Evolutionary conservation across 2,888 invertebrate genomes (phyloP).

Genomic region (Actias luna): DNA sequence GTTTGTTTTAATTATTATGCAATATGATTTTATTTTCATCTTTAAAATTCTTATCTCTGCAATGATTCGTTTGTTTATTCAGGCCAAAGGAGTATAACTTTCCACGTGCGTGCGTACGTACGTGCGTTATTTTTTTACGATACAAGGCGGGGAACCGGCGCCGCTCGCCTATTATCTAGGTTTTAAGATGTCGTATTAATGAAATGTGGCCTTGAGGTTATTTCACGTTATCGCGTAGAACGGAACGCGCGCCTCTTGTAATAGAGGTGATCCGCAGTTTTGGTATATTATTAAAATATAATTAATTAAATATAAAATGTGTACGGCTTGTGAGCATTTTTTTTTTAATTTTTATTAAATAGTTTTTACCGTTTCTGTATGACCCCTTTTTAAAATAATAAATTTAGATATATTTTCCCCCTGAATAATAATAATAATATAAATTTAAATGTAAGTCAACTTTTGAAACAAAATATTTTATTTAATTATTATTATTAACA

Average conservation of each 20-base stretch:
- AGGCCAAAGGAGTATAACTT: no score
- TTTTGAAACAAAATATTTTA: constrained; percentile 81
- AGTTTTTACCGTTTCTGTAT: constrained; percentile 69
- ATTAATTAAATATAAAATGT: constrained; percentile 6
- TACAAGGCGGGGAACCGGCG: constrained; percentile 36
- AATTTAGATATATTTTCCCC: constrained; percentile 58
- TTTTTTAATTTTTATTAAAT: constrained; percentile 38
- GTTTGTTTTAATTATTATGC: no score
- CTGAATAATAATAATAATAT: constrained; percentile 71
- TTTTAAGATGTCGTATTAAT: constrained; percentile 66
- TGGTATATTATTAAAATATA: constrained; percentile 27
- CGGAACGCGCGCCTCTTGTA: constrained; percentile 39
- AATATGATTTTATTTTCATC: no score
- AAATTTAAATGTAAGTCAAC: constrained; percentile 81
- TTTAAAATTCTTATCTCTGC: no score
- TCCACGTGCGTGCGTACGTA: no score
- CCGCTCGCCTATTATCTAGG: constrained; percentile 25
- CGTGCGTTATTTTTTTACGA: constrained; percentile 24
- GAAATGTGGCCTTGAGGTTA: constrained; percentile 75
- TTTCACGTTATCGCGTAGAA: constrained; percentile 56
- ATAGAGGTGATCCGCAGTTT: constrained; percentile 42
- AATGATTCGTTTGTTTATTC: no score
- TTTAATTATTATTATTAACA: constrained; percentile 81
- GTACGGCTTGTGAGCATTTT: constrained; percentile 61
- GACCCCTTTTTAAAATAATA: constrained; percentile 66